Evolutionary conservation across 1,140 invertebrate species (phyloP), one percentile per base, ranked within the genome.

Genomic region (Macrotrachela quadricornifera): DNA sequence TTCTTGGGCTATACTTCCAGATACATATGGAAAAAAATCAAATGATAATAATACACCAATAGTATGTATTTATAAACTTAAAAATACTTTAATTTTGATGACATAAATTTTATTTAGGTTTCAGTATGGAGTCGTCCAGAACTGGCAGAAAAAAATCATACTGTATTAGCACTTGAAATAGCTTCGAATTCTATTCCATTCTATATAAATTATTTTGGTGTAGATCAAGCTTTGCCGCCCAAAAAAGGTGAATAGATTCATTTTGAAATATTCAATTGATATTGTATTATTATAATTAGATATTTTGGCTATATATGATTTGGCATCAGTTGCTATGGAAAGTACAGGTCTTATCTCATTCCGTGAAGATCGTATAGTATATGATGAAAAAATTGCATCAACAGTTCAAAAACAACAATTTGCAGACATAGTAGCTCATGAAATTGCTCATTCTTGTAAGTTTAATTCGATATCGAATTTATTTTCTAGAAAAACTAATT

Each of bases 391-490:
- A 36, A 49, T 42, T 40, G 48, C 14, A 6, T 36, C 51, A 39
- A 46, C 36, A 38, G 43, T 53, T n/a, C 18, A 46, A 1, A 49
- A 64, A 56, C 60, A 70, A 53, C 59, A 56, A 53, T 63, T 72
- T 10, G 63, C 66, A 10, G 50, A 62, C 10, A 62, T 69, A 9
- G 59, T 74, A 17, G 66, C 67, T 43, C 73, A 74, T 58, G 73
- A 74, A 60, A 43, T 49, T 18, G 53, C 53, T 0, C 53, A 54
- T 54, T 40, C 43, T 18, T 54, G 53, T 46, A 18, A 44, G 9
- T 18, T 18, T 3, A 44, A n/a, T 18, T 15, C 12, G n/a, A 42
- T 42, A 12, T n/a, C n/a, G 9, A 44, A 44, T 18, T 15, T 44
- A 4, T 44, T 44, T 2, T 4, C 9, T 6, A 18, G 6, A 44